Conservation (phyloP, 2,888 invertebrate genomes). For the Balanococcus diminutus region DNA sequence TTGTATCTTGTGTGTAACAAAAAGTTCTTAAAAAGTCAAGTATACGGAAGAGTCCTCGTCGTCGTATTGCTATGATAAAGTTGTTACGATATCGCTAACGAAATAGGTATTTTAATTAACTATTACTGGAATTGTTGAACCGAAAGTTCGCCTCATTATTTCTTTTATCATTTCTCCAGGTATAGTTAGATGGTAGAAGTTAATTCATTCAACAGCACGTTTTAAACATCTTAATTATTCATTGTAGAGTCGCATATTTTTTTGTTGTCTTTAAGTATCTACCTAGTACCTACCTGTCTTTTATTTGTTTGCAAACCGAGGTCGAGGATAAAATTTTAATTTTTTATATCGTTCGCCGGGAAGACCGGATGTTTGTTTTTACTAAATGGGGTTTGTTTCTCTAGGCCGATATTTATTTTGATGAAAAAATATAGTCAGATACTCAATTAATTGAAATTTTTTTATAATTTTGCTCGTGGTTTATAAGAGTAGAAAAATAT, state of each 20-base stretch:
- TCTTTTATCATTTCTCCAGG: conserved; percentile 27
- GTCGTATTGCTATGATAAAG: neutral
- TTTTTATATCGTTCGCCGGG: neutral
- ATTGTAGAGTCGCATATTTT: neutral
- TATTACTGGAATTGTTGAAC: conserved; percentile 17
- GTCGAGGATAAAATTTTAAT: neutral
- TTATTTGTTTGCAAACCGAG: neutral
- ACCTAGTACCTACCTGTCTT: neutral
- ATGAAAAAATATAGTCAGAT: neutral
- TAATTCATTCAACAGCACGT: conserved; percentile 29
- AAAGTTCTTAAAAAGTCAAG: conserved; percentile 22
- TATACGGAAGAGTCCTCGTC: neutral
- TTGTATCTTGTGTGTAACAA: neutral
- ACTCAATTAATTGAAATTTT: neutral
- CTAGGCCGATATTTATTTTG: neutral
- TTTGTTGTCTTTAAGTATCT: neutral
- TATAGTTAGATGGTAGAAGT: neutral
- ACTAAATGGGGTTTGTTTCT: neutral
- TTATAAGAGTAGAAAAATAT: neutral
- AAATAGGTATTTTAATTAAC: conserved; percentile 34
- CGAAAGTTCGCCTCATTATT: conserved; percentile 30
- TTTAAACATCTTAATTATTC: conserved; percentile 29
- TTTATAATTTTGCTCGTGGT: neutral
- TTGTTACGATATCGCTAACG: neutral
- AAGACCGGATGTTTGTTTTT: neutral